A percentile compares a stretch with the other conserved stretches of the same genome.
Evolutionary conservation across 2,888 invertebrate genomes (phyloP).

Genomic region (Stenchaetothrips biformis): DNA sequence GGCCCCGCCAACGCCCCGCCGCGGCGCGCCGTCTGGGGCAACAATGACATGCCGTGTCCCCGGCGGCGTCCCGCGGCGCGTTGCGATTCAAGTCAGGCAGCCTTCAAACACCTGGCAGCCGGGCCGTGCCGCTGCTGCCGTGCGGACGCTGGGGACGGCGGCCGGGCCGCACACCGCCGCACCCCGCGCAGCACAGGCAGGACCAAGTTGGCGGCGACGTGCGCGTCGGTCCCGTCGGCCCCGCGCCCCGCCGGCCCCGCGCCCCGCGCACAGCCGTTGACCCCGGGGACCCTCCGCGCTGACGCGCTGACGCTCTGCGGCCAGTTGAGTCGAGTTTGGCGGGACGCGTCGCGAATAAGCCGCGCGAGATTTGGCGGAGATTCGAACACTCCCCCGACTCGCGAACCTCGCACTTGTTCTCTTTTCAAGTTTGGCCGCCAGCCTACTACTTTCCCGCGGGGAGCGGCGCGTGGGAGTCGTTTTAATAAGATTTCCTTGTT

Average conservation of each 20-base stretch:
- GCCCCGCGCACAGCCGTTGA: background rate
- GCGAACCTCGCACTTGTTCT: no score
- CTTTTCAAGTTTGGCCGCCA: no score
- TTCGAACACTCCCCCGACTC: no score
- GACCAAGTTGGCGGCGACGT: background rate
- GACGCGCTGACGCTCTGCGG: background rate
- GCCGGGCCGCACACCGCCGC: background rate
- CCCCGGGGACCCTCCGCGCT: no score
- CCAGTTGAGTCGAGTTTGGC: background rate
- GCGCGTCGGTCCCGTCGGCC: background rate
- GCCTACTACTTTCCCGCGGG: no score
- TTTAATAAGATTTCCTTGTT: no score
- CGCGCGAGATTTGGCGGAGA: no score
- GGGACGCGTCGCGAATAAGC: no score
- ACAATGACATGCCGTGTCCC: no score
- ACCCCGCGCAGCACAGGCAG: background rate
- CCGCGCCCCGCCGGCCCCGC: background rate
- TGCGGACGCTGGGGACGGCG: background rate
- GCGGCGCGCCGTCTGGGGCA: background rate
- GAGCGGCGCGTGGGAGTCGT: no score
- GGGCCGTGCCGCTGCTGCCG: background rate
- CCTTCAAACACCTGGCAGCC: background rate
- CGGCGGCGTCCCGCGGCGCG: no score
- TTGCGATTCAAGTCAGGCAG: background rate
- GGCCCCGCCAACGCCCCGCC: background rate